A percentile compares a stretch with the other conserved stretches of the same genome.
Evolutionary conservation across 2,888 invertebrate genomes (phyloP).

Genomic region (Torymus aiolomorphi): DNA sequence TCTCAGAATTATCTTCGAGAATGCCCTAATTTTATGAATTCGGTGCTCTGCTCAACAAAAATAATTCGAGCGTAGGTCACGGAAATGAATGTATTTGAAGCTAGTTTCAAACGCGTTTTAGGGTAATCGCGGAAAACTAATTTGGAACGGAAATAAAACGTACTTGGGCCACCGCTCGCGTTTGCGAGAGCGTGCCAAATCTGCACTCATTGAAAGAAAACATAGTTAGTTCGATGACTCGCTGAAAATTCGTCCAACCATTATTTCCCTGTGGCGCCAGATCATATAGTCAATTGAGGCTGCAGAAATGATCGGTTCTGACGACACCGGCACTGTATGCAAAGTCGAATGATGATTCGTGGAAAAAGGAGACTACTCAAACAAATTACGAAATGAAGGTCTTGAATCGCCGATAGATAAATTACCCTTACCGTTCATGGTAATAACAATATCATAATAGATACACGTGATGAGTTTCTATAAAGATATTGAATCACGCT

Average conservation of each 20-base stretch:
- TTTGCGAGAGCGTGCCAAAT: not conserved
- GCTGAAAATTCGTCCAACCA: constrained; percentile 46
- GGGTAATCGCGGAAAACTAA: constrained; percentile 4
- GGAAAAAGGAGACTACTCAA: constrained; percentile 28
- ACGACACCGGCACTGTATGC: constrained; percentile 25
- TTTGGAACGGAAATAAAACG: constrained; percentile 34
- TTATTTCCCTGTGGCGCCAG: constrained; percentile 52
- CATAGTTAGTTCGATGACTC: constrained; percentile 46
- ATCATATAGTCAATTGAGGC: too few relatives aligned
- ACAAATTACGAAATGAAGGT: constrained; percentile 43
- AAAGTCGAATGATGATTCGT: constrained; percentile 42
- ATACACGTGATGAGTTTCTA: too few relatives aligned
- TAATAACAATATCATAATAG: not conserved
- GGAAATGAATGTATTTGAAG: not conserved
- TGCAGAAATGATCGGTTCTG: constrained; percentile 46
- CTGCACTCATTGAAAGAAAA: constrained; percentile 41
- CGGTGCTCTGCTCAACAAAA: not conserved
- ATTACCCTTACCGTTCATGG: constrained; percentile 3
- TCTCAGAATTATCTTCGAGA: too few relatives aligned
- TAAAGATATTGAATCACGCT: too few relatives aligned
- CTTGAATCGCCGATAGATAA: constrained; percentile 5
- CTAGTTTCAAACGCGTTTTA: not conserved
- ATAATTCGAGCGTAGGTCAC: too few relatives aligned
- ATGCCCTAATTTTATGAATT: too few relatives aligned
- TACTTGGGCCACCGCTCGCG: not conserved